These are phyloP conservation scores for Parnassius apollo DNA, from an alignment of 2,888 invertebrate genomes.

Conservation along the genomic window DNA sequence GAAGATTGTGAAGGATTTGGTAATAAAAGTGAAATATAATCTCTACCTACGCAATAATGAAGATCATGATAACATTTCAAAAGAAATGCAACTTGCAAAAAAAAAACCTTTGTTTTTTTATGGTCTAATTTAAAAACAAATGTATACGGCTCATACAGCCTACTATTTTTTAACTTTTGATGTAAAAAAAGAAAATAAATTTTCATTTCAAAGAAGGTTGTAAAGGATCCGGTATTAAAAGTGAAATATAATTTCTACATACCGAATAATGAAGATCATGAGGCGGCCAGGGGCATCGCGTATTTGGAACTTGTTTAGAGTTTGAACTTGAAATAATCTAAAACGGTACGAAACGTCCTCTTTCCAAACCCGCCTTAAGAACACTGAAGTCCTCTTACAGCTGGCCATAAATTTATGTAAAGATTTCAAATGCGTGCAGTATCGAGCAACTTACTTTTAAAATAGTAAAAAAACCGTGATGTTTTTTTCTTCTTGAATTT, in stretches of 20 bases:
- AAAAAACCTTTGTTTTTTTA: too few relatives aligned
- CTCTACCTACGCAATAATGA: too few relatives aligned
- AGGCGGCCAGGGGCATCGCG: neutral
- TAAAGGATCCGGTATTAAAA: neutral
- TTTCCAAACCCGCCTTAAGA: neutral
- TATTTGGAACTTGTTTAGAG: neutral
- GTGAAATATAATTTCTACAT: neutral
- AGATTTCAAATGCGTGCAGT: neutral
- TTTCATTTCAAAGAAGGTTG: neutral
- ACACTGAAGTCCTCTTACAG: neutral
- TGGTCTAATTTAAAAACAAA: too few relatives aligned
- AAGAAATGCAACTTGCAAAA: too few relatives aligned
- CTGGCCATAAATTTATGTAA: slow-evolving; percentile 1
- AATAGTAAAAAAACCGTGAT: neutral
- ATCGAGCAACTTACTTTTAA: neutral
- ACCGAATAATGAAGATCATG: slow-evolving; percentile 1
- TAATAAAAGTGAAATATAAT: neutral
- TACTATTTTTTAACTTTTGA: too few relatives aligned
- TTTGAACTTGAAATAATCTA: slow-evolving; percentile 1
- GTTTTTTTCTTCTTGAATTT: neutral
- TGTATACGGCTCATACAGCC: too few relatives aligned
- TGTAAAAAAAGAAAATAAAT: neutral
- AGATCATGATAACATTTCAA: too few relatives aligned
- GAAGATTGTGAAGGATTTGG: neutral
- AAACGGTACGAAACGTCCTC: neutral